These are phyloP conservation scores for Leptonema lineaticorne DNA, from an alignment of 1,140 invertebrate species.

Conservation along the genomic window DNA sequence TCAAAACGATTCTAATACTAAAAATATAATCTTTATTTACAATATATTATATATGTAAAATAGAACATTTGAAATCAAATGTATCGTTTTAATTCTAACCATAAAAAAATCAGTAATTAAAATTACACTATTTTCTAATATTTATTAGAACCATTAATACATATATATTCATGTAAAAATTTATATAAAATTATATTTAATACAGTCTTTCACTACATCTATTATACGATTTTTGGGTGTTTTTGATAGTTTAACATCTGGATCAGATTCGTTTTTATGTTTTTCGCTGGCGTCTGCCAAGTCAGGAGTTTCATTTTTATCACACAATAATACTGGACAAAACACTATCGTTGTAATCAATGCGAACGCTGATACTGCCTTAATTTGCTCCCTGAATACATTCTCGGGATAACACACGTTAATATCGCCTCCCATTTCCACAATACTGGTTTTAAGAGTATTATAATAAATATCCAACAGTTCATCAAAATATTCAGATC, in stretches of 20 bases:
- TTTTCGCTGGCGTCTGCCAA: conserved; percentile 12
- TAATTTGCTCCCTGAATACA: conserved; percentile 23
- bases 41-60: not conserved
- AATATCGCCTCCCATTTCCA: conserved; percentile 10
- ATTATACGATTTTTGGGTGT: not conserved
- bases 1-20: no score
- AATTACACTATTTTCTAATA: not conserved
- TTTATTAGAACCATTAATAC: not conserved
- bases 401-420: conserved; percentile 16
- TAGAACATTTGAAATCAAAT: not conserved
- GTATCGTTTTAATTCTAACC: not conserved
- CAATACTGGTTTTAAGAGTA: conserved; percentile 38
- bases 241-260: conserved; percentile 24
- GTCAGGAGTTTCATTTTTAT: conserved; percentile 29
- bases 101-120: not conserved
- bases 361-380: conserved; percentile 23
- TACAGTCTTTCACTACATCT: conserved; percentile 27
- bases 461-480: conserved; percentile 48
- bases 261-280: conserved; percentile 15
- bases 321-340: conserved; percentile 27
- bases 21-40: no score
- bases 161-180: not conserved
- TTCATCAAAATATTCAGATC: conserved; percentile 45
- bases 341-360: conserved; percentile 30
- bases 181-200: conserved; percentile 31